A percentile compares a stretch with the other conserved stretches of the same genome.
Conservation (phyloP, 2,888 invertebrate species). For the Drosophila mayaguana region DNA sequence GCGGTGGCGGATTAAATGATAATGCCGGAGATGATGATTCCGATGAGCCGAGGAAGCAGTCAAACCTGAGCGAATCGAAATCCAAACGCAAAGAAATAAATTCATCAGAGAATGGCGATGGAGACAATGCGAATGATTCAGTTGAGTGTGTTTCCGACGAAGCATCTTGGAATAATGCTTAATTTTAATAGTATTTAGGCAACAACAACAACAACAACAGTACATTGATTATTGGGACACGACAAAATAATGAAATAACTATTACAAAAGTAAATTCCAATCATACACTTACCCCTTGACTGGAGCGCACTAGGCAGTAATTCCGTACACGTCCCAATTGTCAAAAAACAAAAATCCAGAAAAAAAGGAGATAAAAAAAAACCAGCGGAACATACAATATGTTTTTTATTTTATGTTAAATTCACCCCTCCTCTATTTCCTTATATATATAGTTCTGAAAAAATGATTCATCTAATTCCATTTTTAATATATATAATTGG, state of each 20-base stretch:
- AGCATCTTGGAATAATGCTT: constrained; percentile 28
- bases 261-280: background rate
- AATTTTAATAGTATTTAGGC: constrained; percentile 24
- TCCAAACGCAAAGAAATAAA: constrained; percentile 23
- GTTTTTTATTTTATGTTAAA: constrained; percentile 17
- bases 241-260: constrained; percentile 1
- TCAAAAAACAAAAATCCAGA: background rate
- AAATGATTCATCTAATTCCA: constrained; percentile 25
- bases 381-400: constrained; percentile 10
- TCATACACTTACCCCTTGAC: background rate
- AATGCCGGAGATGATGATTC: constrained; percentile 15
- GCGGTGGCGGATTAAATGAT: constrained; percentile 5
- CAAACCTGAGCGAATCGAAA: constrained; percentile 4
- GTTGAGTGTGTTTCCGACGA: constrained; percentile 53
- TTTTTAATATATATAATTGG: constrained; percentile 25
- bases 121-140: constrained; percentile 23
- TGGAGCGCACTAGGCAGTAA: constrained; percentile 5
- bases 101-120: constrained; percentile 30
- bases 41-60: constrained; percentile 16
- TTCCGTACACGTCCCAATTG: background rate
- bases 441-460: constrained; percentile 17
- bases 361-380: background rate
- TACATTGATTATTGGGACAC: constrained; percentile 32
- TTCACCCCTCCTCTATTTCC: constrained; percentile 1
- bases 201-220: background rate